These are phyloP conservation scores for Nycticorax nycticorax DNA, from an alignment of 2,113 vertebrate species.

Conservation along the genomic window DNA sequence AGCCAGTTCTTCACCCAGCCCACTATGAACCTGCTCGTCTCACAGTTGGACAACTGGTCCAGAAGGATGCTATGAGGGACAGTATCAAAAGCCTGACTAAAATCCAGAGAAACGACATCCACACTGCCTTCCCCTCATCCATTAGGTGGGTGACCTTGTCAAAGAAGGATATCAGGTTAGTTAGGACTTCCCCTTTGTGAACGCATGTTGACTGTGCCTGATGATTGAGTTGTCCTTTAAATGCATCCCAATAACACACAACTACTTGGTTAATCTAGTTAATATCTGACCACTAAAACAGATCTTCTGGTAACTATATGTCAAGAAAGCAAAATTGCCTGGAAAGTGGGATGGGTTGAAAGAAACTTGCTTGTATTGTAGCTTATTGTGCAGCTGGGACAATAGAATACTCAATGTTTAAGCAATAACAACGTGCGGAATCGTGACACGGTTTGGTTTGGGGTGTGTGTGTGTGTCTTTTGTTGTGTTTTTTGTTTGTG, in stretches of 20 bases:
- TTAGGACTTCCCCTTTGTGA: not conserved
- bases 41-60: not conserved
- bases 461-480: not conserved
- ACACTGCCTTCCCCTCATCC: not conserved
- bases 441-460: not conserved
- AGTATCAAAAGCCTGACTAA: not conserved
- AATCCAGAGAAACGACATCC: not conserved
- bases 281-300: not conserved
- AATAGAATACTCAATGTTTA: rapidly evolving
- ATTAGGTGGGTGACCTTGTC: not conserved
- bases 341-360: not conserved
- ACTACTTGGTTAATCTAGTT: not conserved
- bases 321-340: not conserved
- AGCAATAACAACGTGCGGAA: not conserved
- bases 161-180: not conserved
- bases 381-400: not conserved
- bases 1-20: not conserved
- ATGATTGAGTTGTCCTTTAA: not conserved
- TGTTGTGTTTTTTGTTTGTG: not conserved
- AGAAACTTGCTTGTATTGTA: not conserved
- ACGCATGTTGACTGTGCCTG: not conserved
- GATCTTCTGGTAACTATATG: not conserved
- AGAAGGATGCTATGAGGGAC: not conserved
- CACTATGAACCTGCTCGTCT: not conserved
- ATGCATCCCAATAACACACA: not conserved